phyloP scores from a whole-genome alignment of 2,113 vertebrate genomes.

The Upupa epops region DNA sequence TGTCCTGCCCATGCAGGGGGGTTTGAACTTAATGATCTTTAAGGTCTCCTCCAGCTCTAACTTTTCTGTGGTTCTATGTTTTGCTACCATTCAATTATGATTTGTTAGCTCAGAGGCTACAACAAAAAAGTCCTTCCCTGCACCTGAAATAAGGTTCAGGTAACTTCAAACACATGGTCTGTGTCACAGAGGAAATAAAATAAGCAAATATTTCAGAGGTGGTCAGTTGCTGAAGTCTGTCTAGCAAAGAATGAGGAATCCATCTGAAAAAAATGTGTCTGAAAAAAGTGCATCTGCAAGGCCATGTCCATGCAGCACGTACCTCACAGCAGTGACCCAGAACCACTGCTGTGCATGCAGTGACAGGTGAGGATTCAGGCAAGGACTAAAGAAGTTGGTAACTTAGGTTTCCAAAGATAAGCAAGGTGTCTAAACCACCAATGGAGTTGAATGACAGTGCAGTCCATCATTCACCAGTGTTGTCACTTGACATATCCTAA shows the following conservation, averaged over 20 bases:
- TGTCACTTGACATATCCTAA: not conserved
- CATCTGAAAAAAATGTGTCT: accelerated
- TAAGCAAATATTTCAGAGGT: not conserved
- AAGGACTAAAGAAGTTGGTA: not conserved
- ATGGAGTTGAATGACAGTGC: not conserved
- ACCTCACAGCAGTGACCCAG: not conserved
- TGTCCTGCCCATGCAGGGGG: no score
- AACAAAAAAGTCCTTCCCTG: not conserved
- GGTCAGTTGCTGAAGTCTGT: not conserved
- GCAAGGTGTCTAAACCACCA: not conserved
- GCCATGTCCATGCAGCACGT: not conserved
- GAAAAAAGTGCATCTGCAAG: no score
- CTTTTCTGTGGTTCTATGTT: no score
- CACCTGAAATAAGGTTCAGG: not conserved
- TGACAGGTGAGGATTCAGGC: not conserved
- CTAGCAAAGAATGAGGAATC: not conserved
- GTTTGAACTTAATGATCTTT: no score
- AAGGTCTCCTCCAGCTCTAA: no score
- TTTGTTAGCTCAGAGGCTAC: not conserved
- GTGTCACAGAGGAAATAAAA: not conserved
- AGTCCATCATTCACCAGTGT: not conserved
- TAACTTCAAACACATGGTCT: not conserved
- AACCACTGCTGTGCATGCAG: not conserved
- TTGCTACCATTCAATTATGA: not conserved
- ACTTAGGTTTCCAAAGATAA: not conserved